Evolutionary conservation across 1,140 invertebrate genomes (phyloP).

Genomic region (Uloborus diversus): DNA sequence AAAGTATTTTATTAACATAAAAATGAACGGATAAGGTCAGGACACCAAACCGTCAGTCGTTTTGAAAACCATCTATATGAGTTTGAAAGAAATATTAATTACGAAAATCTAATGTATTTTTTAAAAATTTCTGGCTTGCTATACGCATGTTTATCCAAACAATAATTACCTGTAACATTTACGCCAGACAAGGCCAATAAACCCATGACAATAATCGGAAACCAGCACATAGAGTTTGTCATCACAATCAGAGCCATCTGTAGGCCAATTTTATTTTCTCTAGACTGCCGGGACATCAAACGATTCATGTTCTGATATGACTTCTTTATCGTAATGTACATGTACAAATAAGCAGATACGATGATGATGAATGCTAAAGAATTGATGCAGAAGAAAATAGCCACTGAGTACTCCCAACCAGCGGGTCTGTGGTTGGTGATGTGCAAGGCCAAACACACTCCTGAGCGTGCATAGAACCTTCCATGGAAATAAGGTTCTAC

Average conservation of each 20-base stretch:
- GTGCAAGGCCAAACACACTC: conserved; percentile 79
- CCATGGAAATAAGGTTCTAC: conserved; percentile 72
- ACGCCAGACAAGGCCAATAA: conserved; percentile 65
- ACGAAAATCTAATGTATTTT: too few species aligned
- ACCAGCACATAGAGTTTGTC: conserved; percentile 68
- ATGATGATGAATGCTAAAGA: conserved; percentile 68
- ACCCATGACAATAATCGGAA: conserved; percentile 68
- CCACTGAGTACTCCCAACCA: conserved; percentile 80
- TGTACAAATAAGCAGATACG: conserved; percentile 66
- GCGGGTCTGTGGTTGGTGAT: conserved; percentile 66
- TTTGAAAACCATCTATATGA: too few species aligned
- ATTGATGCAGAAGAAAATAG: conserved; percentile 74
- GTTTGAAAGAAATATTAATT: too few species aligned
- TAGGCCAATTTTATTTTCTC: conserved; percentile 60
- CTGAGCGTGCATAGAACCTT: conserved; percentile 76
- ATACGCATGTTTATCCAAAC: too few species aligned
- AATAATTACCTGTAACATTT: conserved; percentile 61
- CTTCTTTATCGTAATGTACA: conserved; percentile 73
- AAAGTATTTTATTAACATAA: too few species aligned
- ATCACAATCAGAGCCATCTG: conserved; percentile 68
- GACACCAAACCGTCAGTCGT: too few species aligned
- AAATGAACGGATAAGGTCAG: too few species aligned
- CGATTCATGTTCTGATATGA: conserved; percentile 70
- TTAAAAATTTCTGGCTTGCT: too few species aligned
- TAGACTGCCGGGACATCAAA: conserved; percentile 51